These are phyloP conservation scores for Diabrotica virgifera DNA, from an alignment of 1,140 invertebrate species.

Conservation along the genomic window DNA sequence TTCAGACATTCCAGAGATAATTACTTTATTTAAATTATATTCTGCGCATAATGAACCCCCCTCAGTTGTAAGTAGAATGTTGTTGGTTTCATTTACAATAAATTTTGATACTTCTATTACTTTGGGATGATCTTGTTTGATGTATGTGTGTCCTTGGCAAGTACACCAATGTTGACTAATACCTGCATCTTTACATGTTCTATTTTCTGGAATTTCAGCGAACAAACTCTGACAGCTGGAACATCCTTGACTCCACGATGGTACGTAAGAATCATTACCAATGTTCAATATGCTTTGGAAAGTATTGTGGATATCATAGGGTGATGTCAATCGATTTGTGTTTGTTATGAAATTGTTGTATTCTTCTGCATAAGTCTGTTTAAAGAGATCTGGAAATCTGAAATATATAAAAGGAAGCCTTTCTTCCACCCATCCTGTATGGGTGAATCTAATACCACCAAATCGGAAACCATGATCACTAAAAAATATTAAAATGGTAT, in stretches of 20 bases:
- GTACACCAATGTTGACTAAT: slow-evolving; percentile 77
- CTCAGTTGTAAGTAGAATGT: slow-evolving; percentile 32
- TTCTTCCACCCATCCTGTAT: slow-evolving; percentile 79
- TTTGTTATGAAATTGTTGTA: slow-evolving; percentile 63
- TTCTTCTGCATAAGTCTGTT: slow-evolving; percentile 53
- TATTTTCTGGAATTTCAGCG: slow-evolving; percentile 56
- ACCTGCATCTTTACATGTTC: slow-evolving; percentile 68
- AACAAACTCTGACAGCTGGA: slow-evolving; percentile 68
- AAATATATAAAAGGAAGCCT: slow-evolving; percentile 76
- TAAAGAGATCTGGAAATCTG: slow-evolving; percentile 67
- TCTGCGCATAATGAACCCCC: not conserved
- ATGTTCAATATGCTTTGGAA: slow-evolving; percentile 49
- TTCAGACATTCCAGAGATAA: slow-evolving; percentile 8
- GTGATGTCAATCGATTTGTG: slow-evolving; percentile 62
- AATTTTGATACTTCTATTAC: slow-evolving; percentile 51
- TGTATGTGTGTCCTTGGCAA: slow-evolving; percentile 57
- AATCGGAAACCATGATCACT: slow-evolving; percentile 88
- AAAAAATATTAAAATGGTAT: slow-evolving; percentile 63
- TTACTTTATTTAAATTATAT: slow-evolving; percentile 33
- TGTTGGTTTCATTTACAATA: slow-evolving; percentile 46
- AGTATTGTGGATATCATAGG: slow-evolving; percentile 72
- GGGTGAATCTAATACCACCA: slow-evolving; percentile 66
- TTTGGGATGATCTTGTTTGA: slow-evolving; percentile 48
- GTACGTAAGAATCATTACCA: slow-evolving; percentile 46
- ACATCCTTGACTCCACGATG: slow-evolving; percentile 53